Base-by-base conservation (phyloP, 2,888 invertebrate genomes). In the Malthinus seriepunctatus region DNA sequence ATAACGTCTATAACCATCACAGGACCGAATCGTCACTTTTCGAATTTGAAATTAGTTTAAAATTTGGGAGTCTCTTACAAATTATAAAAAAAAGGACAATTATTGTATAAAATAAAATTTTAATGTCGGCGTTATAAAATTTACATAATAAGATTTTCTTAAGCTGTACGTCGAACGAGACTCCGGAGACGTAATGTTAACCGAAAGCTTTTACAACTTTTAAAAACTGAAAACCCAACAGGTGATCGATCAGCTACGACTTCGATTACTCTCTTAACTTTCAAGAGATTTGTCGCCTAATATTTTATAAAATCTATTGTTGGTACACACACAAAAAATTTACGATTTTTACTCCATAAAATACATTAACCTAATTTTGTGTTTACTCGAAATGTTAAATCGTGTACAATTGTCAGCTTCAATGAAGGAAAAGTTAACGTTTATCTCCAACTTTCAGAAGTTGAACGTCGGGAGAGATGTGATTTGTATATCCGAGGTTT, bases 401-500 rank as follows among this genome's bases (percentile, higher is more conserved):
- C 15, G 39, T 11, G 39, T 42, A 42, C 39, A 42, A 42, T 46
- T 46, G 46, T 31, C 32, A 32, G 31, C 58, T 49, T 58, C 49
- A 55, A 55, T 51, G 59, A 48, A 51, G 63, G 58, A 60, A 60
- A 63, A 63, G 63, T 55, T 65, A 51, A 52, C 64, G 68, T 69
- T 73, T 72, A 73, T 72, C 72, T 66, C 63, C 61, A 70, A 73
- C 68, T 71, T 71, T 64, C 71, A 69, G 70, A 64, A 71, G 66
- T 63, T 66, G 69, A 63, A 63, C 67, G 66, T 23, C 5, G 2
- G 23, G 5, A 23, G 23, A 23, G 31, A 8, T 60, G 46, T 60
- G 45, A 46, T 62, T 45, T 49, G 52, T 60, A 65, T 64, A 63
- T 62, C 23, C 23, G 3, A 23, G 5, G 23, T 5, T 23, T 5